phyloP scores from a whole-genome alignment of 2,113 vertebrate species.

The Notechis scutatus region DNA sequence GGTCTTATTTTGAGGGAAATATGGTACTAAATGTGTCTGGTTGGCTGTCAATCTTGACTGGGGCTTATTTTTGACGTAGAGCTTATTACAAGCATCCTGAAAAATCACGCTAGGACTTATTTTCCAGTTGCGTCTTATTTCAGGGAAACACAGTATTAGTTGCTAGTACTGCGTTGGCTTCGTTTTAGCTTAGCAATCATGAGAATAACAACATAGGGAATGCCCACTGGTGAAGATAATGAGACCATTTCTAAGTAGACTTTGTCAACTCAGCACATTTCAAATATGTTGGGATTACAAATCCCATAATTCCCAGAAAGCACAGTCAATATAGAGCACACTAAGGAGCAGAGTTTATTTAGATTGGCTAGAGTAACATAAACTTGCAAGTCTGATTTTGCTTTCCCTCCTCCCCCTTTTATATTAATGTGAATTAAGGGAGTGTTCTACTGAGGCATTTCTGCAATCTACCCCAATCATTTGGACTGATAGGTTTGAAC shows the following conservation, averaged over 20 bases:
- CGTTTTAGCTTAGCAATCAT: not conserved
- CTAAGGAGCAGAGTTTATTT: not conserved
- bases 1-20: too few relatives aligned
- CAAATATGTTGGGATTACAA: not conserved
- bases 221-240: not conserved
- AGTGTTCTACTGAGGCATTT: not conserved
- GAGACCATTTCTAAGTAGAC: not conserved
- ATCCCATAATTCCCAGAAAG: not conserved
- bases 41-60: too few relatives aligned
- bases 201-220: not conserved
- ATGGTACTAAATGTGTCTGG: too few relatives aligned
- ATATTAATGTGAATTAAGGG: not conserved
- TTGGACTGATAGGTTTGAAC: not conserved
- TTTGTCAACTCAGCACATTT: not conserved
- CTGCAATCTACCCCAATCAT: not conserved
- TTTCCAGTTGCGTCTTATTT: too few relatives aligned
- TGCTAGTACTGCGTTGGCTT: not conserved
- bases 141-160: not conserved
- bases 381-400: not conserved
- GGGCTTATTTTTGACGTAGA: too few relatives aligned
- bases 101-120: too few relatives aligned
- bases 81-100: too few relatives aligned
- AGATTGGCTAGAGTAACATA: not conserved
- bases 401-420: not conserved
- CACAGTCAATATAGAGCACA: not conserved